Base-by-base conservation (phyloP, 2,888 invertebrate genomes). In the Empis stercorea region DNA sequence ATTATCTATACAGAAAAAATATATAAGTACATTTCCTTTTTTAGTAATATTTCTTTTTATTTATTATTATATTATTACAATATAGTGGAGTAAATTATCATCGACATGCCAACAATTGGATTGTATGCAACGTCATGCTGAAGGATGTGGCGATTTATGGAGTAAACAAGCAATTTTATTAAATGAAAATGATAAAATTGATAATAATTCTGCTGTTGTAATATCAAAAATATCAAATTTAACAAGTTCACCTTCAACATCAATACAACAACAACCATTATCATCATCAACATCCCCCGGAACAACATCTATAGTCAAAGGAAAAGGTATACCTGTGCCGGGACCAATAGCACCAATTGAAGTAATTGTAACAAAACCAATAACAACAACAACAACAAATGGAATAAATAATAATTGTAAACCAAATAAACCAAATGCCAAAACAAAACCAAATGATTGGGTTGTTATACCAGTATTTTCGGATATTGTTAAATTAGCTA, bases 391-490 rank as follows among this genome's bases (percentile, higher is more conserved):
- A 49, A 47, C 54, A 44, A 49, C 51, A 46, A 49, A 51, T 48
- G 30, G 50, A 32, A 45, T 45, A 34, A 32, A 45, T 30, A 37
- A 39, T 36, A 49, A 50, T 14, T 51, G 32, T 44, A 51, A 51
- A 51, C 48, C 54, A 53, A 20, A 20, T 32, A 46, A 43, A 20
- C 10, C 27, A 16, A 47, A 47, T 43, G 15, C 2, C 13, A 47
- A 49, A 39, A 58, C 54, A 48, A 65, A 63, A 58, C 63, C 64
- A 52, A 68, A 66, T 57, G 69, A 69, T 60, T 69, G 69, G 69
- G 69, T 69, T 60, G 69, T 68, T 56, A 66, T 69, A 59, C 69
- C 69, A 54, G 67, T 68, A 55, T 69, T 68, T 64, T 63, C 66
- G 55, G 69, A 69, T 62, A 69, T 69, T 61, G 69, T 69, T 58